Evolutionary conservation across 2,113 vertebrate genomes (phyloP), one percentile per base, ranked within the genome.

Genomic region (Plecotus auritus): DNA sequence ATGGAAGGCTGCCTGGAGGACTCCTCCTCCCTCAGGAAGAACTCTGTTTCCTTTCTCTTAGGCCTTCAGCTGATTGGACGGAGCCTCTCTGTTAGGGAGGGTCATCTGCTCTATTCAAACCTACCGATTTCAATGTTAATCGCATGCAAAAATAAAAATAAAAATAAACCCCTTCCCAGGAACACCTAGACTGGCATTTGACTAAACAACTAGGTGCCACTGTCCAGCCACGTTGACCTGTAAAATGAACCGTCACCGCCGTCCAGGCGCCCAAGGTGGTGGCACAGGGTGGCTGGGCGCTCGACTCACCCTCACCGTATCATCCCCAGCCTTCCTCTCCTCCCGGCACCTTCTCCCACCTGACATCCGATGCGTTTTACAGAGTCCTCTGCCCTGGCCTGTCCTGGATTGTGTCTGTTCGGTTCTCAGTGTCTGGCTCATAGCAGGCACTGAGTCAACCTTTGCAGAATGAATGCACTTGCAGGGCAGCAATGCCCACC

Each of bases 221-320:
- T 5, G 23, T n/a, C n/a, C 30, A 28, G 61, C 42, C 42, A 35
- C 20, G 20, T 0, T 10, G 82, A 40, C 5, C 1, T 0, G 5
- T 47, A 61, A 85, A 42, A n/a, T 56, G 22, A 81, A 66, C 66
- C 26, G 9, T 54, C 22, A 7, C 32, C 35, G 4, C n/a, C 2
- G 23, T 64, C 40, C 32, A 22, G 42, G 32, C 30, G 56, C 28
- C 22, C 13, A 3, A 2, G 32, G 9, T 4, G 45, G 35, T 7
- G 4, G 74, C 40, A 70, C 64, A 2, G 5, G 20, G 30, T 6
- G 4, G 42, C 9, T 1, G 12, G 35, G n/a, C 78, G 8, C 3
- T 12, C 2, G 18, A 17, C 22, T 40, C 2, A 1, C 85, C 67
- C 35, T 32, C 32, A 2, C 22, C 35, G n/a, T n/a, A n/a, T 28